Evolutionary conservation across 2,888 invertebrate genomes (phyloP).

Genomic region (Thera obeliscata): DNA sequence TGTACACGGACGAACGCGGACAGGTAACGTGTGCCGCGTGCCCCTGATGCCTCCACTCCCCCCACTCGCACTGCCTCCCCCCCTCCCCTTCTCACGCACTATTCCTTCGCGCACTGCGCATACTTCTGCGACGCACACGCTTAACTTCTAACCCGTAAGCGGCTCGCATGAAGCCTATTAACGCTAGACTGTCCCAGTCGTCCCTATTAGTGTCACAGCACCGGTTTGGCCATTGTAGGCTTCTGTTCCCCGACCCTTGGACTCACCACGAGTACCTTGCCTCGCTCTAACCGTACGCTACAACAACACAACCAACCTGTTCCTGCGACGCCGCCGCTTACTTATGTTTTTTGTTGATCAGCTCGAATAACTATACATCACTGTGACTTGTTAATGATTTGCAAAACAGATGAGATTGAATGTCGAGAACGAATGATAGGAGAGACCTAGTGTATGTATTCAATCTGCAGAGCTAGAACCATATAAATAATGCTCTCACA

Average conservation of each 20-base stretch:
- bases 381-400: constrained; percentile 19
- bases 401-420: constrained; percentile 28
- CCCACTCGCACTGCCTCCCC: constrained; percentile 7
- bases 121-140: constrained; percentile 37
- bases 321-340: constrained; percentile 53
- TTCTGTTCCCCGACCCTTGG: constrained; percentile 31
- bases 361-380: constrained; percentile 46
- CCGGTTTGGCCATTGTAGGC: constrained; percentile 22
- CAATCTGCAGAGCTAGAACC: constrained; percentile 28
- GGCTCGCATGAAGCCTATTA: constrained; percentile 57
- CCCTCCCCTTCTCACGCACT: constrained; percentile 26
- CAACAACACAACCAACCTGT: constrained; percentile 62
- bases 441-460: constrained; percentile 15
- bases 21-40: constrained; percentile 90
- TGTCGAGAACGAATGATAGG: constrained; percentile 33
- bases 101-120: constrained; percentile 32
- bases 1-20: constrained; percentile 98
- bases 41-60: constrained; percentile 41
- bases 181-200: constrained; percentile 43
- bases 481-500: constrained; percentile 37
- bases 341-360: constrained; percentile 54
- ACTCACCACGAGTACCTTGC: constrained; percentile 49
- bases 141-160: constrained; percentile 36
- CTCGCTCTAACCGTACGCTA: constrained; percentile 65
- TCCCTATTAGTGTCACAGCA: constrained; percentile 23